Evolutionary conservation across 2,888 invertebrate genomes (phyloP).

Genomic region (Cosmorhoe ocellata): DNA sequence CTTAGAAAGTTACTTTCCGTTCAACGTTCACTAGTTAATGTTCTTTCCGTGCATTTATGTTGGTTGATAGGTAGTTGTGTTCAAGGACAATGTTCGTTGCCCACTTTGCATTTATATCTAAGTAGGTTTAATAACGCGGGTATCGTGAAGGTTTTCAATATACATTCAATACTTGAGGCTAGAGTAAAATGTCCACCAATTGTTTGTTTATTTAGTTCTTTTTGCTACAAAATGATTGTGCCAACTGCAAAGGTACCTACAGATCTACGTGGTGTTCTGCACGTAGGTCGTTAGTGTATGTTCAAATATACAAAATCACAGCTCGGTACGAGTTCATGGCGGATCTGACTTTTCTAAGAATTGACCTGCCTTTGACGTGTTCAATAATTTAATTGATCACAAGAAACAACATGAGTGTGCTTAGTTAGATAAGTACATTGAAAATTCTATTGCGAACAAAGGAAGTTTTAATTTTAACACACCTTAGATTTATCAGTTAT

Average conservation of each 20-base stretch:
- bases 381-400: no score
- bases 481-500: no score
- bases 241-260: neutral
- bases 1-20: slow-evolving; percentile 65
- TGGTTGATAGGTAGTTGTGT: neutral
- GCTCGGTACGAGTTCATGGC: neutral
- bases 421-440: no score
- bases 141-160: slow-evolving; percentile 1
- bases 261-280: neutral
- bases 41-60: slow-evolving; percentile 39
- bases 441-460: no score
- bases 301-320: no score
- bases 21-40: slow-evolving; percentile 58
- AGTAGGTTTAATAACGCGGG: slow-evolving; percentile 27
- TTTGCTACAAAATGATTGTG: neutral
- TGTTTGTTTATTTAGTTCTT: neutral
- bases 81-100: slow-evolving; percentile 21
- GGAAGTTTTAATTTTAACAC: no score
- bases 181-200: no score
- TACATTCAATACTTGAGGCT: neutral
- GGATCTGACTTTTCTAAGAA: neutral
- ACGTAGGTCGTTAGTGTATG: no score
- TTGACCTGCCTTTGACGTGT: neutral
- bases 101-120: slow-evolving; percentile 27
- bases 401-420: no score